Conservation (phyloP, 1,140 invertebrate genomes). For the Lamellibrachia luymesi region DNA sequence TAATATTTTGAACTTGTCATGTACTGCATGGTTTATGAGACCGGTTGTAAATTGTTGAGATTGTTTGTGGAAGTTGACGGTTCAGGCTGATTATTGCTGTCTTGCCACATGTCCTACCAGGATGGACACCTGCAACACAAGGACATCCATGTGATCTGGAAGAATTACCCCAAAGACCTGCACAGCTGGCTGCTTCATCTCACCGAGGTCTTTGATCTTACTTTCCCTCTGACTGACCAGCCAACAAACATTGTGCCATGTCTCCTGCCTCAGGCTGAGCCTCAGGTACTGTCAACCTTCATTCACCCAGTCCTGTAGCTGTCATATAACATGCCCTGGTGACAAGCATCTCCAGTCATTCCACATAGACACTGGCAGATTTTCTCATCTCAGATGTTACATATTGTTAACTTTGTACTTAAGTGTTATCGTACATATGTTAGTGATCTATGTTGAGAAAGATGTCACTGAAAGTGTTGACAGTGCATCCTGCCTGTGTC, state of each 20-base stretch:
- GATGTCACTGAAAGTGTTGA: not conserved
- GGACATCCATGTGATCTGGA: slow-evolving; percentile 49
- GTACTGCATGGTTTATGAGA: too few relatives aligned
- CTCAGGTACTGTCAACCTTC: slow-evolving; percentile 14
- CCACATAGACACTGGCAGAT: not conserved
- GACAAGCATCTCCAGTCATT: not conserved
- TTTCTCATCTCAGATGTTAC: not conserved
- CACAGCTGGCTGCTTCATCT: slow-evolving; percentile 50
- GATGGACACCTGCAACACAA: slow-evolving; percentile 45
- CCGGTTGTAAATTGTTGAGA: too few relatives aligned
- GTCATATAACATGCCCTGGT: not conserved
- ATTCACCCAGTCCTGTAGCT: not conserved
- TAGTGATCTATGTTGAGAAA: not conserved
- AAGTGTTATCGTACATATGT: not conserved
- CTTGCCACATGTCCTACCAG: slow-evolving; percentile 18
- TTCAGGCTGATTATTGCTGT: not conserved
- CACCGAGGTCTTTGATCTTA: slow-evolving; percentile 56
- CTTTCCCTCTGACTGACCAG: slow-evolving; percentile 49
- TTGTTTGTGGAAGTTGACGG: not conserved
- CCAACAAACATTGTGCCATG: slow-evolving; percentile 50
- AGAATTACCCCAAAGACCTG: slow-evolving; percentile 40
- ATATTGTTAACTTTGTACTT: not conserved
- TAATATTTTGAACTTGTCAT: too few relatives aligned
- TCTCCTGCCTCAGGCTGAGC: slow-evolving; percentile 36
- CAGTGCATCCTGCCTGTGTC: slow-evolving; percentile 12